Evolutionary conservation across 2,113 vertebrate genomes (phyloP).

Genomic region (Calypte anna): DNA sequence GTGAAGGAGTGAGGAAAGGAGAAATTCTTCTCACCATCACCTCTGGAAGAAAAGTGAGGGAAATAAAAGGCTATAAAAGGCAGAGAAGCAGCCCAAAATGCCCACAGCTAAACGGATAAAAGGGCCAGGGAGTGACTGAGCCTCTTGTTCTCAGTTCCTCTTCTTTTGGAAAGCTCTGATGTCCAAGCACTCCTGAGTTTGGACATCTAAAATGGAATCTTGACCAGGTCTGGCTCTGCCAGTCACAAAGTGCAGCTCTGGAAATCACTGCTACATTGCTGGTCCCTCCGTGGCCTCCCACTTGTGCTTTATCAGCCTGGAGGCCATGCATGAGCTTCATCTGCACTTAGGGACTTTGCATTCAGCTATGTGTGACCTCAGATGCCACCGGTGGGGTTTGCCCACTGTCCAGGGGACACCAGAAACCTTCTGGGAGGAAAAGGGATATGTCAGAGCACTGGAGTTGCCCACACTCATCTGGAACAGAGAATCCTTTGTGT

Average conservation of each 20-base stretch:
- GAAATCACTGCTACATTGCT: not conserved
- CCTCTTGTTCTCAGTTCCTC: not conserved
- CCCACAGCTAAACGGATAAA: not conserved
- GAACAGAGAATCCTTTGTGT: not conserved
- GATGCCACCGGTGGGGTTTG: not conserved
- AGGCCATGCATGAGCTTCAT: not conserved
- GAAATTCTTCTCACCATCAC: not conserved
- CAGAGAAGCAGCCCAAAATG: not conserved
- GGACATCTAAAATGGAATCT: not conserved
- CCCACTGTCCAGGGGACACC: not conserved
- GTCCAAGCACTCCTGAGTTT: not conserved
- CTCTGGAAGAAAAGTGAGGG: not conserved
- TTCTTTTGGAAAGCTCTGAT: not conserved
- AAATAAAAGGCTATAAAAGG: not conserved
- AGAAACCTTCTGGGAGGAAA: not conserved
- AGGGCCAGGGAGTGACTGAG: not conserved
- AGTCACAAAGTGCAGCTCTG: not conserved
- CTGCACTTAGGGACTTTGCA: not conserved
- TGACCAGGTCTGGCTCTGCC: not conserved
- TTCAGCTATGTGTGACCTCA: not conserved
- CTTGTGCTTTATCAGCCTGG: not conserved
- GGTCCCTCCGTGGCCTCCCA: not conserved
- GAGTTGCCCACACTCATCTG: accelerated
- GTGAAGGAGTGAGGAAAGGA: not conserved
- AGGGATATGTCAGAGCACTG: not conserved